phyloP scores from a whole-genome alignment of 2,888 invertebrate species.

The Ormyrus pomaceus region DNA sequence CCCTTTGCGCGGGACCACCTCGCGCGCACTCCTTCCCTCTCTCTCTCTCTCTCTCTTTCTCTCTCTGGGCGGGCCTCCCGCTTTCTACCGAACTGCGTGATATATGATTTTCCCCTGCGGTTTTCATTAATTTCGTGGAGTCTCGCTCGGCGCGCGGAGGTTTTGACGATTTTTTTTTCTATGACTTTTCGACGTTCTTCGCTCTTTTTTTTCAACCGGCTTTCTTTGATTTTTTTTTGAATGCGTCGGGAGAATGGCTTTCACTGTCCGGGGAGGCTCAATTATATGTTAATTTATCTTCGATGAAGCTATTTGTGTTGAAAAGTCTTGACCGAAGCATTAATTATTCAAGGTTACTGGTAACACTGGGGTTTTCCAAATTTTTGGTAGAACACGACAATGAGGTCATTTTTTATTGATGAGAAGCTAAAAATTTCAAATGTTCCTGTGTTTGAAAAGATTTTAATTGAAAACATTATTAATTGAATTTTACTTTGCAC shows the following conservation, averaged over 20 bases:
- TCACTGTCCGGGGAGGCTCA: not conserved
- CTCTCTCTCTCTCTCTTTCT: not conserved
- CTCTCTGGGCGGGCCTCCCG: not conserved
- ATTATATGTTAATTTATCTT: conserved; percentile 11
- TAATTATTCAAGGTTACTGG: no score
- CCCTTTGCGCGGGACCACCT: conserved; percentile 68
- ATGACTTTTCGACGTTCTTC: not conserved
- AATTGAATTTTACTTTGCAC: no score
- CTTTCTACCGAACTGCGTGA: conserved; percentile 5
- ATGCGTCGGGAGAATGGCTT: not conserved
- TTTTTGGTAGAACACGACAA: no score
- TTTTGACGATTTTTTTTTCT: conserved; percentile 34
- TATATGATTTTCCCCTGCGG: conserved; percentile 38
- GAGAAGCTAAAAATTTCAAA: no score
- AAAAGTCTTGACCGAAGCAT: not conserved
- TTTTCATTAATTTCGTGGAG: conserved; percentile 41
- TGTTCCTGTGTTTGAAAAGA: no score
- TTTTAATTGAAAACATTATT: no score
- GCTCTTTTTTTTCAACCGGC: conserved; percentile 1
- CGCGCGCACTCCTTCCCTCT: conserved; percentile 3
- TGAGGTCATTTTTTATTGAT: no score
- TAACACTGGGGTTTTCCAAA: no score
- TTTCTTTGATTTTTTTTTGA: not conserved
- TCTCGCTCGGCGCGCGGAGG: not conserved
- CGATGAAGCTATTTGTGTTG: conserved; percentile 1